These are phyloP conservation scores for Harpagifer antarcticus DNA, from an alignment of 2,797 vertebrate genomes.

Conservation along the genomic window DNA sequence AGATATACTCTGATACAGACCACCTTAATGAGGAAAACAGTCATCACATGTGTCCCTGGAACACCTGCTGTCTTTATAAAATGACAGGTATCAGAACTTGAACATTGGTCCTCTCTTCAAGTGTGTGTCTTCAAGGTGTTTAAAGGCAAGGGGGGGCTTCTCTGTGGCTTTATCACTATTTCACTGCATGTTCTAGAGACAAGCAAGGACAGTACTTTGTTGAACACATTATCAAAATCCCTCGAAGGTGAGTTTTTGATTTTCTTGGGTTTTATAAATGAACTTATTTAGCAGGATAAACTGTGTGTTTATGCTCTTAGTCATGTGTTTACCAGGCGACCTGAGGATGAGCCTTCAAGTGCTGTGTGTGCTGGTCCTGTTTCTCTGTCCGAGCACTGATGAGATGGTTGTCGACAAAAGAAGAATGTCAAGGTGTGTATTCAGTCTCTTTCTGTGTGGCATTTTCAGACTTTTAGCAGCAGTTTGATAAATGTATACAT, in stretches of 20 bases:
- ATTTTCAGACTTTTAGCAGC: background rate
- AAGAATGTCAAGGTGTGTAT: constrained; percentile 46
- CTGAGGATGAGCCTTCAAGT: constrained; percentile 64
- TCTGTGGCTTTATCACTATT: constrained; percentile 18
- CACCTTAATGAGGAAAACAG: constrained; percentile 65
- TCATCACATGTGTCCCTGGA: constrained; percentile 39
- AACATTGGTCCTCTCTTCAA: constrained; percentile 1
- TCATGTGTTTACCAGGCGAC: constrained; percentile 34
- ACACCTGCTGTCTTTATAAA: constrained; percentile 69
- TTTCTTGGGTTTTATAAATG: background rate
- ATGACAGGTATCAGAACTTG: constrained; percentile 3
- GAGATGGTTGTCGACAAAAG: constrained; percentile 71
- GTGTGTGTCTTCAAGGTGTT: constrained; percentile 4
- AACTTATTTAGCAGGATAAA: background rate
- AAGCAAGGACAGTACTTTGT: constrained; percentile 16
- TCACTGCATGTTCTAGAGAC: constrained; percentile 41
- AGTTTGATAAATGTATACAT: background rate
- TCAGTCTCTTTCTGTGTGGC: background rate
- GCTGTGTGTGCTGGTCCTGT: constrained; percentile 68
- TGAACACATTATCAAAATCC: constrained; percentile 31
- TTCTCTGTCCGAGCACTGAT: constrained; percentile 64
- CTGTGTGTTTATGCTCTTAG: constrained; percentile 6
- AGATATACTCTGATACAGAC: constrained; percentile 24
- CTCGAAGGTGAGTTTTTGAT: constrained; percentile 52
- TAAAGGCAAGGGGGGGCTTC: constrained; percentile 13